Conservation (phyloP, 2,888 invertebrate species). For the Philonicus albiceps region DNA sequence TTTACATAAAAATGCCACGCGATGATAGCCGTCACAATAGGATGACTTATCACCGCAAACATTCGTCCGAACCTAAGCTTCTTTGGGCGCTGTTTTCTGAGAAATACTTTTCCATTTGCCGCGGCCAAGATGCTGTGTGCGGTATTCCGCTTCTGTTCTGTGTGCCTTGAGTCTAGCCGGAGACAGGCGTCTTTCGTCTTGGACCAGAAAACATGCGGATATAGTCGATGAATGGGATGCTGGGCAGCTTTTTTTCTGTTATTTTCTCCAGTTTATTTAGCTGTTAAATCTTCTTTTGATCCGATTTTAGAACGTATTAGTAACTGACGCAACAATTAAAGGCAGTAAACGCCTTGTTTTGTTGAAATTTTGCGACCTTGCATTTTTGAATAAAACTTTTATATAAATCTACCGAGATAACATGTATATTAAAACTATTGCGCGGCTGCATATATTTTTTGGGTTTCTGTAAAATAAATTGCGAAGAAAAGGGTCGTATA, state of each 20-base stretch:
- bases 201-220: not conserved
- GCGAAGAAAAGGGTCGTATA: no score
- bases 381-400: not conserved
- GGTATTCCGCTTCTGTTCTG: not conserved
- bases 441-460: no score
- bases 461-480: no score
- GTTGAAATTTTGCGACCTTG: not conserved
- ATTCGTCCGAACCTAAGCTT: conserved; percentile 8
- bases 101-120: not conserved
- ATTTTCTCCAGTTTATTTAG: not conserved
- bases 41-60: conserved; percentile 35
- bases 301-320: not conserved
- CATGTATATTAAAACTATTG: no score
- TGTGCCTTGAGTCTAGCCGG: not conserved
- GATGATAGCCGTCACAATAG: conserved; percentile 31
- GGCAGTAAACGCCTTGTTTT: not conserved
- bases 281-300: not conserved
- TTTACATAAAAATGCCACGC: conserved; percentile 39
- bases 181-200: not conserved
- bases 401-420: not conserved
- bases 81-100: not conserved
- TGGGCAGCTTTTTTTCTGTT: not conserved
- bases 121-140: not conserved
- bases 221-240: not conserved
- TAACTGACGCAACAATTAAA: not conserved